Base-by-base conservation (phyloP, 2,797 vertebrate species). In the Hephaestus fuliginosus region DNA sequence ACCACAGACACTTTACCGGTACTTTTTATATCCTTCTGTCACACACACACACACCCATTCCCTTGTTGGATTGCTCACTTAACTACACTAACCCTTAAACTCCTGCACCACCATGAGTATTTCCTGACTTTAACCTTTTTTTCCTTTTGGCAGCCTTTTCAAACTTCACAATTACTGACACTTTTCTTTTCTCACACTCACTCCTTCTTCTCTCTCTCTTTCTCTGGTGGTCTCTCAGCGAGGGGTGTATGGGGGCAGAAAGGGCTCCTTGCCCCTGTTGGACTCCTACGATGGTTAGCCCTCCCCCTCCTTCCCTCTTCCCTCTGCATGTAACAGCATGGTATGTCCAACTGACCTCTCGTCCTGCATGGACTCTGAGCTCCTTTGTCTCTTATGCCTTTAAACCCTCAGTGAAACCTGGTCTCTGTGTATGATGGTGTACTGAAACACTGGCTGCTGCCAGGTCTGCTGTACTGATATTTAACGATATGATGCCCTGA, bases 1-100 rank as follows among this genome's bases (percentile, higher is more conserved):
- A 94, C 96, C 0, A 95, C 97, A 65, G 97, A 98, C 88, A 94
- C 95, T 18, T 92, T 97, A 94, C 97, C 97, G 96, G 98, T 99
- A 96, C 67, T 68, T 87, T 39, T 46, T 46, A 25, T 56, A 64
- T 36, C 44, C 5, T 2, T 55, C 48, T 22, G 28, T 39, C 36
- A 7, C 36, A 5, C 10, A 4, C 20, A 13, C 72, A 33, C 30
- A 33, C 30, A 33, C 30, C 12, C 72, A 15, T 68, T 63, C 28
- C 74, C 76, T 7, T 55, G 51, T 52, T 52, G 67, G 17, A 53
- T 51, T 65, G 62, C 78, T 74, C 69, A 48, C 57, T 78, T 63
- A 74, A 11, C 76, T 2, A 36, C 12, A 52, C 83, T 92, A 91
- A 84, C 90, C 94, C 94, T 48, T 93, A 93, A 95, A 92, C 80